Percentiles rank a stretch among this genome's conserved stretches.
Conservation (phyloP, 1,140 invertebrate species). For the Magallana angulata region DNA sequence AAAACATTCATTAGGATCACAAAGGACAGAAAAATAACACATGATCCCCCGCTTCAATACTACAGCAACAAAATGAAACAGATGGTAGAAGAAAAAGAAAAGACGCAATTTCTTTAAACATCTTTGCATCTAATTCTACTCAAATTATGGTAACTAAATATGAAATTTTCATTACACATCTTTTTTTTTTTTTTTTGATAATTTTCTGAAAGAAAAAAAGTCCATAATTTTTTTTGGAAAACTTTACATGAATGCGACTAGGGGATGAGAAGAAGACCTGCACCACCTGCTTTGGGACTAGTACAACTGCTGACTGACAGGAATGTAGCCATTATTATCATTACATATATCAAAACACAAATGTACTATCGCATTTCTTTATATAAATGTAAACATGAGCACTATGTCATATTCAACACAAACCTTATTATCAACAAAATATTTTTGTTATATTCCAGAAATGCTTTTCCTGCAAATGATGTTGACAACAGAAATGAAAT, state of each 20-base stretch:
- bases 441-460: conserved; percentile 17
- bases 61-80: conserved; percentile 30
- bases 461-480: conserved; percentile 42
- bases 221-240: too few species aligned
- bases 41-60: conserved; percentile 29
- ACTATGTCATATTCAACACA: conserved; percentile 40
- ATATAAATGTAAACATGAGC: conserved; percentile 15
- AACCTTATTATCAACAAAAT: conserved; percentile 9
- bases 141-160: too few species aligned
- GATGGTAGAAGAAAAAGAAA: neutral
- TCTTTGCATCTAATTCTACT: too few species aligned
- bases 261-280: conserved; percentile 6
- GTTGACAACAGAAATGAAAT: conserved; percentile 47
- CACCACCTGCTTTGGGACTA: conserved; percentile 34
- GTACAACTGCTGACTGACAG: conserved; percentile 32
- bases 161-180: too few species aligned
- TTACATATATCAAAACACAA: conserved; percentile 18
- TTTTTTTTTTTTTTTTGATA: too few species aligned
- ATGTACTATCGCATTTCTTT: neutral
- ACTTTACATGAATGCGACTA: neutral
- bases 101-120: neutral
- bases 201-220: too few species aligned
- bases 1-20: conserved; percentile 47
- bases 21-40: conserved; percentile 43
- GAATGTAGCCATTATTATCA: conserved; percentile 34